Evolutionary conservation across 2,888 invertebrate species (phyloP).

Genomic region (Schizotus pectinicornis): DNA sequence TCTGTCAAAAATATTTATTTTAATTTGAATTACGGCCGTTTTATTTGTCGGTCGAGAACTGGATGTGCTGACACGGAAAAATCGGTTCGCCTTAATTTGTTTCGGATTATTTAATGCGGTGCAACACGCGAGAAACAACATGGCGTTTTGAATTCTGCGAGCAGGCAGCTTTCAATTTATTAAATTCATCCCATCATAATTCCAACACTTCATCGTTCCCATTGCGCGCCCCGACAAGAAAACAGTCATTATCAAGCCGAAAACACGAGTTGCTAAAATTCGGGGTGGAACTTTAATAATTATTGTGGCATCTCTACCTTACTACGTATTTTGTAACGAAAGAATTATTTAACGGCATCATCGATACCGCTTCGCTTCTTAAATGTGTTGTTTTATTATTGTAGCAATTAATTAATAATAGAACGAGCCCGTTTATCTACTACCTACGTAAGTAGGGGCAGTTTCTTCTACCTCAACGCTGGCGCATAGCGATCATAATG

Average conservation of each 20-base stretch:
- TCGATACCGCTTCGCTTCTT: too few relatives aligned
- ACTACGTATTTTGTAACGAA: neutral
- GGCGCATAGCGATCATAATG: too few relatives aligned
- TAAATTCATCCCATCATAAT: conserved; percentile 17
- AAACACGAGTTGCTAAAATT: conserved; percentile 1
- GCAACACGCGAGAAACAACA: conserved; percentile 39
- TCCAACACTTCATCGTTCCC: neutral
- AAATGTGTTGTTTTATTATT: too few relatives aligned
- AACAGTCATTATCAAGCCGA: conserved; percentile 2
- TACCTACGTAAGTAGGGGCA: too few relatives aligned
- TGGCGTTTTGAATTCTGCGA: conserved; percentile 34
- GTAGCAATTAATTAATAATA: too few relatives aligned
- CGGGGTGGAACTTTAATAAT: neutral
- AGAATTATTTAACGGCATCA: too few relatives aligned
- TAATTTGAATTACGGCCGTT: conserved; percentile 20
- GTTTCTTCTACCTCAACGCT: too few relatives aligned
- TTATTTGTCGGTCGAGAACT: conserved; percentile 20
- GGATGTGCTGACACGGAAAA: conserved; percentile 33
- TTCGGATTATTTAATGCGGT: conserved; percentile 38
- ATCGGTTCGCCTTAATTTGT: conserved; percentile 39
- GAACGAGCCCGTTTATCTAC: too few relatives aligned
- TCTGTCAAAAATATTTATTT: conserved; percentile 26
- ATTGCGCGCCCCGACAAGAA: conserved; percentile 1
- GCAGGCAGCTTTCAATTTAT: conserved; percentile 28
- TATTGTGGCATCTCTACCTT: neutral